Base-by-base conservation (phyloP, 2,113 vertebrate species). In the Rhinogobius similis region DNA sequence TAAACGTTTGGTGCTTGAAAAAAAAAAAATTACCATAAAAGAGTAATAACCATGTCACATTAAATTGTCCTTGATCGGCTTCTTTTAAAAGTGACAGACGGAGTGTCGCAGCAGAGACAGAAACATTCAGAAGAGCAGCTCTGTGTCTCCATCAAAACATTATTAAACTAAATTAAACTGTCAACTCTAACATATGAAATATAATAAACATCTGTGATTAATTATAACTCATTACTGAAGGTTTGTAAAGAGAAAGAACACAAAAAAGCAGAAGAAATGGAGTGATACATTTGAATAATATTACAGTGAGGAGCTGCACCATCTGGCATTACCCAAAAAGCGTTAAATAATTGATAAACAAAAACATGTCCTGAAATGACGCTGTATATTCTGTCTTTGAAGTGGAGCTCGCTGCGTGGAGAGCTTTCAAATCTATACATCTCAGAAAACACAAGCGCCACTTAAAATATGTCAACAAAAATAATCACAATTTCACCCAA, bases 301-400 rank as follows among this genome's bases (percentile, higher is more conserved):
- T 21, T 21, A 10, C 8, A 23, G 3, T 29, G 24, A 29, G 5
- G 55, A 58, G 55, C 5, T 14, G 52, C 55, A 27, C 26, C 55
- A 58, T 58, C 55, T 58, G 55, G 55, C 55, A 58, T 29, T 26
- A 58, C 26, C 55, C 55, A 58, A 58, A 27, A 32, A 29, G 29
- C 7, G 8, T 27, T 58, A 18, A 58, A 58, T 58, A 58, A 18
- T 58, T 58, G 13, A 58, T 58, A 2, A 58, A 16, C 52, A 26
- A 13, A 52, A 53, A 26, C 21, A 27, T 18, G 53, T 29, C 53
- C 53, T 27, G 26, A 56, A 56, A 27, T 56, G 53, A 27, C 53
- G 26, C 53, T 27, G 53, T 23, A 24, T 12, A 24, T 13, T 23
- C 50, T 23, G 11, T 5, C 52, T 26, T 12, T 26, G 52, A 53